Evolutionary conservation across 2,797 vertebrate genomes (phyloP).

Genomic region (Erpetoichthys calabaricus): DNA sequence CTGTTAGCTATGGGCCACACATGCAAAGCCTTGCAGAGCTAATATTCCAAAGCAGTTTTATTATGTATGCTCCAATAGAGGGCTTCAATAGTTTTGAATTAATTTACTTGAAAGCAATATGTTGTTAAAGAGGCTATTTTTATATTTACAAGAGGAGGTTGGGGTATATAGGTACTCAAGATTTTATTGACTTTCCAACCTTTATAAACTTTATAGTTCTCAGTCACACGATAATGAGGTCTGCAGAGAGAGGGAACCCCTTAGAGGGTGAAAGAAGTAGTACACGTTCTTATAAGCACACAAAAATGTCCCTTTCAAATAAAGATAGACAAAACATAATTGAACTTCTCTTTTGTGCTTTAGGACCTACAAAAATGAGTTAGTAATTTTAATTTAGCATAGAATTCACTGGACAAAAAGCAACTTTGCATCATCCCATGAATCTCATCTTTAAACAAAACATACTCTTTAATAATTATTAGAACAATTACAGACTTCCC

Average conservation of each 20-base stretch:
- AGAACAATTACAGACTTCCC: slow-evolving; percentile 38
- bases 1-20: slow-evolving; percentile 3
- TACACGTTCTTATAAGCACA: background rate
- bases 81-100: slow-evolving; percentile 6
- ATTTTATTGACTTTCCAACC: slow-evolving; percentile 18
- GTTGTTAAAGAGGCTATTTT: slow-evolving; percentile 1
- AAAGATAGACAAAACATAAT: slow-evolving; percentile 6
- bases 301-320: slow-evolving; percentile 9
- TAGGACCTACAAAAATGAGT: slow-evolving; percentile 2
- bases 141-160: slow-evolving; percentile 16
- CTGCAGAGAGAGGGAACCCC: slow-evolving; percentile 18
- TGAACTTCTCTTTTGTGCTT: slow-evolving; percentile 1
- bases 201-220: slow-evolving; percentile 15
- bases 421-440: slow-evolving; percentile 17
- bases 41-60: slow-evolving; percentile 1
- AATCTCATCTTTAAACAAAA: slow-evolving; percentile 28
- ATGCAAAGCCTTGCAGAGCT: background rate
- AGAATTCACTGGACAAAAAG: slow-evolving; percentile 19
- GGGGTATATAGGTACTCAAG: slow-evolving; percentile 12
- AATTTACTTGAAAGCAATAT: slow-evolving; percentile 6
- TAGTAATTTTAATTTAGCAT: slow-evolving; percentile 10
- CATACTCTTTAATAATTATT: slow-evolving; percentile 34
- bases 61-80: background rate
- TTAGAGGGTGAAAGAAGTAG: slow-evolving; percentile 2
- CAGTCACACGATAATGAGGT: slow-evolving; percentile 22